Evolutionary conservation across 2,888 invertebrate species (phyloP), one percentile per base, ranked within the genome.

Genomic region (Diogma glabrata): DNA sequence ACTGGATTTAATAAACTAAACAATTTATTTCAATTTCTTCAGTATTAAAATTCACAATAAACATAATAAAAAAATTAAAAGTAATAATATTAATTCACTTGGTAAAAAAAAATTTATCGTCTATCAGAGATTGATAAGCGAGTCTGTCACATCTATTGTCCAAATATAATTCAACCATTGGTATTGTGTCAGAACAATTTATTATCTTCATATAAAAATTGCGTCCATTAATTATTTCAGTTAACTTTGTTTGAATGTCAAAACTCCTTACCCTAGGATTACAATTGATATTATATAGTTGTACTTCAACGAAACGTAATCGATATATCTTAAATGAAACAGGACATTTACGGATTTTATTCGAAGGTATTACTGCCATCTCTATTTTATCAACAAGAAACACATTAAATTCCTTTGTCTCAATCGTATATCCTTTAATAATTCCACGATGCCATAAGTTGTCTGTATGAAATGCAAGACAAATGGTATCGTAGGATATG

Each of bases 361-460:
- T 59, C 17, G 67, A 57, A 1, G 72, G 56, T 17, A 82, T 67
- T 1, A 70, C 59, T 61, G 81, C 81, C 7, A 71, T 65, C 59
- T 86, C 85, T 2, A 88, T 85, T 60, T 78, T 88, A 66, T 90
- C 89, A 1, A 88, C 78, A 64, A 81, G 90, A 56, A 73, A 71
- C 0, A 89, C 79, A 59, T 75, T 74, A 1, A 83, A 73, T 49
- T 64, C 60, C 6, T 67, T 65, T 16, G 70, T 64, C 0, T 60
- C 58, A 28, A 69, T 62, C 55, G 75, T 71, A 48, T 73, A 68
- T 49, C 77, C 72, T 40, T 75, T 63, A 49, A 90, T 75, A 12
- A 72, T 61, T 0, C 82, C 87, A 53, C 90, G 74, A 63, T 87
- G 87, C 87, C 87, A 90, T 28, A 67, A 59, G 1, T 71, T 69